Evolutionary conservation across 23 tunicate genomes (phyloP).

Genomic region (Diplosoma virens): DNA sequence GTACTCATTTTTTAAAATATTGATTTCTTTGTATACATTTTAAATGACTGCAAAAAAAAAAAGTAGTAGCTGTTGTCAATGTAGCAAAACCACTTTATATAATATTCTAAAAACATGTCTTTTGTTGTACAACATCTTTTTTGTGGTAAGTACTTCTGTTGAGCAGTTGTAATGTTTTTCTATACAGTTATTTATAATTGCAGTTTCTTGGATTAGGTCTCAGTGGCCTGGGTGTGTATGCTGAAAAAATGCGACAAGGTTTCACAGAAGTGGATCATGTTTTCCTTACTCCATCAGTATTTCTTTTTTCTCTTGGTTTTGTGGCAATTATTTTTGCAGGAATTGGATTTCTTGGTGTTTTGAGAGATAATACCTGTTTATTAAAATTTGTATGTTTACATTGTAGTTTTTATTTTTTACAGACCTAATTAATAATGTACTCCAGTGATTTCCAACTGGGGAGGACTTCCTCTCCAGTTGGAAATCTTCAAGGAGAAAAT

Average conservation of each 20-base stretch:
- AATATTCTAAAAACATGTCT: conserved; percentile 11
- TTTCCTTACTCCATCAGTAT: conserved; percentile 71
- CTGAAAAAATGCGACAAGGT: conserved; percentile 58
- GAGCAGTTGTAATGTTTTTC: too few species aligned
- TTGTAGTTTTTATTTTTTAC: too few species aligned
- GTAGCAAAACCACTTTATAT: not conserved
- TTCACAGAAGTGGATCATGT: conserved; percentile 48
- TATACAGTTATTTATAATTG: too few species aligned
- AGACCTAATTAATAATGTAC: too few species aligned
- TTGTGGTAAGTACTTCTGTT: conserved; percentile 34
- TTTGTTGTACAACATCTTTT: conserved; percentile 48
- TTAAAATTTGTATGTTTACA: conserved; percentile 55
- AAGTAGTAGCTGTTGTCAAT: not conserved
- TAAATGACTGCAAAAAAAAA: too few species aligned
- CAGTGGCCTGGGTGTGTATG: conserved; percentile 50
- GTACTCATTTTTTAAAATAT: too few species aligned
- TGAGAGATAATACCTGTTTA: conserved; percentile 68
- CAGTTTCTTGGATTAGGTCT: conserved; percentile 52
- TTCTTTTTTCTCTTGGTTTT: conserved; percentile 47
- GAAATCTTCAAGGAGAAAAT: too few species aligned
- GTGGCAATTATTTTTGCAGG: conserved; percentile 43
- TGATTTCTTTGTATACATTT: too few species aligned
- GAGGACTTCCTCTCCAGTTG: too few species aligned
- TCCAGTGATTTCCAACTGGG: too few species aligned
- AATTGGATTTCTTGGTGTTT: conserved; percentile 55